Percentiles rank a stretch among this genome's conserved stretches.
phyloP scores from a whole-genome alignment of 92 coral and sea anemone genomes.

The Phenganax marumi region DNA sequence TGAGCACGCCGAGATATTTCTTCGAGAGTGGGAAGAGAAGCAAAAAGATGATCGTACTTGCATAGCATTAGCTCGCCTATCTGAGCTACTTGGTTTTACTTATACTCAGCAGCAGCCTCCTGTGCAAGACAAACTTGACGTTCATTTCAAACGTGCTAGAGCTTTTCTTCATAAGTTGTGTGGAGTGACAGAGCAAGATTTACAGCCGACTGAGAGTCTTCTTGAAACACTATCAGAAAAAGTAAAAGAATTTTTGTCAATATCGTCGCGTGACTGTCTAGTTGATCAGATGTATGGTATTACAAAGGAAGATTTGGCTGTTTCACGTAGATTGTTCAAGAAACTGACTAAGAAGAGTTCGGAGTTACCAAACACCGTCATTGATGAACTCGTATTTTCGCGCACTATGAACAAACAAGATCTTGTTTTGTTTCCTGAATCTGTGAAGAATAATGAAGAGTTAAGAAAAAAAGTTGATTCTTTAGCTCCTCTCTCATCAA shows the following conservation, averaged over 20 bases:
- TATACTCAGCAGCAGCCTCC: conserved; percentile 23
- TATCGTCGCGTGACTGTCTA: background rate
- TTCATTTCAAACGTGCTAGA: conserved; percentile 17
- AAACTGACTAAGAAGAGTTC: conserved; percentile 36
- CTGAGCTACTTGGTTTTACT: conserved; percentile 36
- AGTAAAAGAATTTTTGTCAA: background rate
- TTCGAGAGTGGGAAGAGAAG: background rate
- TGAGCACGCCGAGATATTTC: conserved; percentile 31
- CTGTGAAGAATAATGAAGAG: background rate
- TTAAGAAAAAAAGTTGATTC: conserved; percentile 24
- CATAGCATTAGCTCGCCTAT: conserved; percentile 27
- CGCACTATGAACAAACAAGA: conserved; percentile 19
- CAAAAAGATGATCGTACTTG: conserved; percentile 22
- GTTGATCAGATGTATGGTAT: background rate
- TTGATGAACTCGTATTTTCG: conserved; percentile 29
- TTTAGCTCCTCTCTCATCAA: conserved; percentile 16
- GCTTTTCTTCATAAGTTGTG: conserved; percentile 19
- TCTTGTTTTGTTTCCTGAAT: conserved; percentile 9
- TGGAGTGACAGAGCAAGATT: conserved; percentile 28
- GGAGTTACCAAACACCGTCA: background rate
- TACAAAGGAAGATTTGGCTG: background rate
- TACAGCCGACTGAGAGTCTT: conserved; percentile 1
- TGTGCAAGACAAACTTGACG: background rate
- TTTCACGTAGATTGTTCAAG: background rate
- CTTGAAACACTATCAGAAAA: background rate